Base-by-base conservation (phyloP, 1,140 invertebrate species). In the Leptinotarsa lineolata region DNA sequence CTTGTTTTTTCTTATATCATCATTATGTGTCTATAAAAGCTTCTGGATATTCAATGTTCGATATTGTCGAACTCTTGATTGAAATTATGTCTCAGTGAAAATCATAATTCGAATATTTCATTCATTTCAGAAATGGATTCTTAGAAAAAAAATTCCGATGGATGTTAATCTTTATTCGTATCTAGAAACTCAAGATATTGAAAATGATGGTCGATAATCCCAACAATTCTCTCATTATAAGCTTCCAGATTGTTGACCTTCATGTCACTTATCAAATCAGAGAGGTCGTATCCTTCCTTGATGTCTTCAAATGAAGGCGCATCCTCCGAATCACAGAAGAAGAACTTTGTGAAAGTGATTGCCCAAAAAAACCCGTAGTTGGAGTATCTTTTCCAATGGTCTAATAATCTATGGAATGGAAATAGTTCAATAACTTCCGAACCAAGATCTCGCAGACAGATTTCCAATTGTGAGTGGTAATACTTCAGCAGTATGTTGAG, bases 301-400 rank as follows among this genome's bases (percentile, higher is more conserved):
- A 54, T 0, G 3, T 18, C 4, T 13, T 67, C 65, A 13, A 67
- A 46, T 22, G 61, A 64, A 20, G 61, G 61, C 20, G 61, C 61
- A 64, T 64, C 61, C 5, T 64, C 61, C 2, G 22, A 13, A 3
- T 64, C 24, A 15, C 20, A 21, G 24, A 64, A 64, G 24, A 22
- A 22, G 13, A 64, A 64, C 2, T 22, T 30, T 13, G 24, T 64
- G 61, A 1, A 64, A 20, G 20, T 22, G 15, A 15, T 22, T 15
- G 61, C 21, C 20, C 24, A 30, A 15, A 45, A n/a, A 44, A 67
- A 67, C 16, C 73, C 73, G 58, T 54, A 74, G 30, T 64, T 48
- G n/a, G 48, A 21, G 54, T 72, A 75, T 22, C 44, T 75, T 44
- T 64, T 73, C 70, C 74, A 75, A 30, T 75, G 70, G 15, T 75